Evolutionary conservation across 2,888 invertebrate genomes (phyloP).

Genomic region (Latrodectus elegans): DNA sequence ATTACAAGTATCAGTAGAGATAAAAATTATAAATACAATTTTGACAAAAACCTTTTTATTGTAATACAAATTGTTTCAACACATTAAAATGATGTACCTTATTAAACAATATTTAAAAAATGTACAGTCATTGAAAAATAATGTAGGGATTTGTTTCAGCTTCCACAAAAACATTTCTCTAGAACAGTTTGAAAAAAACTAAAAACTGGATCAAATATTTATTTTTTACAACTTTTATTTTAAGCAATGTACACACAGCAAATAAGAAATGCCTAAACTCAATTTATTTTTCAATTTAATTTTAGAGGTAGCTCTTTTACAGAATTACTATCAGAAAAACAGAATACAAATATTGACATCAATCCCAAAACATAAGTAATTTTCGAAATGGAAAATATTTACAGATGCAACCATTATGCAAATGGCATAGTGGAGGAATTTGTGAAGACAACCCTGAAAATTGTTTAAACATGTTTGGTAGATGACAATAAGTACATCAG

Average conservation of each 20-base stretch:
- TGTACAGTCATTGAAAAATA: conserved; percentile 55
- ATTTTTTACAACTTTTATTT: not conserved
- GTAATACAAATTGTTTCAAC: conserved; percentile 59
- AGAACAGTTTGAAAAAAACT: not conserved
- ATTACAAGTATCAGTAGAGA: too few species aligned
- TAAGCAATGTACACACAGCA: not conserved
- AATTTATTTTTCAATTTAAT: not conserved
- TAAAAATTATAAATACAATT: not conserved
- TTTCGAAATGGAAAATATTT: conserved; percentile 61
- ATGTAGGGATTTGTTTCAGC: conserved; percentile 3
- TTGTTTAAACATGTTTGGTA: not conserved
- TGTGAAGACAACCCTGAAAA: not conserved
- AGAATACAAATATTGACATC: conserved; percentile 10
- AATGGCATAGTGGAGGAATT: conserved; percentile 55
- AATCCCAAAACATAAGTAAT: conserved; percentile 6
- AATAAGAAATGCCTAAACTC: not conserved
- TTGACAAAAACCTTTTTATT: conserved; percentile 53
- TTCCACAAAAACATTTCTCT: not conserved
- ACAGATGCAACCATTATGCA: conserved; percentile 65
- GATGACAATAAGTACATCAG: conserved; percentile 65
- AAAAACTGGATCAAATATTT: not conserved
- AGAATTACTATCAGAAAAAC: not conserved
- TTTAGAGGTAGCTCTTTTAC: conserved; percentile 44
- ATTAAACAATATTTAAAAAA: conserved; percentile 62
- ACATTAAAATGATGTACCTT: conserved; percentile 66